Base-by-base conservation (phyloP, 2,888 invertebrate genomes). In the Xylota sylvarum region DNA sequence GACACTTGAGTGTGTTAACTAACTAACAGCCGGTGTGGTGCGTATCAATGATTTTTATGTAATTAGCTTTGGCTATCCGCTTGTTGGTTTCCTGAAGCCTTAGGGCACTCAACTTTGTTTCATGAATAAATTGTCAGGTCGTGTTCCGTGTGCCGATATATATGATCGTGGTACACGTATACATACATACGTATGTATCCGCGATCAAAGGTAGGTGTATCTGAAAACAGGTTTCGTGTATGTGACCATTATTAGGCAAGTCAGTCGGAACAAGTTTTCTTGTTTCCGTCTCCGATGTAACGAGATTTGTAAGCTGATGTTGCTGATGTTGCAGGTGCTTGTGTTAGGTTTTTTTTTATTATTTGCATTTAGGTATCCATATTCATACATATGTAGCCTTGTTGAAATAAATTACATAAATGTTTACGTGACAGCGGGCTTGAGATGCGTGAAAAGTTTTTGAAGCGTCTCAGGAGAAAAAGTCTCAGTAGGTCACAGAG, bases 191-290 rank as follows among this genome's bases (percentile, higher is more conserved):
- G 19, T 27, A 17, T 32, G n/a, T n/a, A n/a, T n/a, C 9, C 43
- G 30, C 23, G 9, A 19, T 2, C 37, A 17, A 50, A 23, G 14
- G 55, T 46, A n/a, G 17, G 50, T 56, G 23, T 46, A 55, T 50
- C 14, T 64, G 32, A 37, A 46, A 83, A 83, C 83, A 32, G 32
- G 79, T 79, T 83, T 70, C 23, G 23, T 2, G 23, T 62, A 40
- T n/a, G 40, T 56, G 73, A 27, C 52, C 67, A 67, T 73, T 77
- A 67, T 73, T 79, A 62, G 78, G 65, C 52, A 67, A 78, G 43
- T 19, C 10, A 37, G 64, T 74, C 64, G 80, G 84, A 80, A 84
- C 80, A 64, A 74, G 80, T 74, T 80, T 67, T 73, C 52, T 64
- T 12, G 64, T 74, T 84, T 80, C 69, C 84, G 74, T 74, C 69